phyloP scores from a whole-genome alignment of 64 coral and sea anemone species.

The Anthopleura sola region DNA sequence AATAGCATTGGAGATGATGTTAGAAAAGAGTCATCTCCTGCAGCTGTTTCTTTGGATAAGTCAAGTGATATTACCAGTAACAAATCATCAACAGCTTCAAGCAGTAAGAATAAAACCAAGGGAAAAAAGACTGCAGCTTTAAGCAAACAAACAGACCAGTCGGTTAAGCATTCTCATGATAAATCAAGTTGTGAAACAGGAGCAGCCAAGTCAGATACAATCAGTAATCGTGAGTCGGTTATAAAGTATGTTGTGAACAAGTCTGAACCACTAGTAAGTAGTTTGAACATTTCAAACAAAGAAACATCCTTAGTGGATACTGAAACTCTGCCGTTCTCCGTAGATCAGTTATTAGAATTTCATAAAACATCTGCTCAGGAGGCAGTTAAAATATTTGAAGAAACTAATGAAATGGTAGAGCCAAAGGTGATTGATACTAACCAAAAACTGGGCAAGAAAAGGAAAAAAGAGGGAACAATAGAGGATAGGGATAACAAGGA shows the following conservation, averaged over 20 bases:
- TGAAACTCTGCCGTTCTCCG: background rate
- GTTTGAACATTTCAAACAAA: background rate
- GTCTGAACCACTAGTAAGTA: background rate
- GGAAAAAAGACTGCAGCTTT: background rate
- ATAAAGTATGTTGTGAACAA: slow-evolving; percentile 11
- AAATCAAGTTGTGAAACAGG: background rate
- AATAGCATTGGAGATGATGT: background rate
- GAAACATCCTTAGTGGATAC: background rate
- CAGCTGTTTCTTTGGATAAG: background rate
- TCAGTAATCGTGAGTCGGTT: background rate
- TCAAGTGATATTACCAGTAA: background rate
- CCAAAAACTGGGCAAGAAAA: slow-evolving; percentile 22
- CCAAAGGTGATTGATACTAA: background rate
- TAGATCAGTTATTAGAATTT: slow-evolving; percentile 21
- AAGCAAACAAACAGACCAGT: background rate
- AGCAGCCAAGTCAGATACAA: background rate
- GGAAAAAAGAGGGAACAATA: background rate
- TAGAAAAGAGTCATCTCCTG: background rate
- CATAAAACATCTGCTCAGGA: slow-evolving; percentile 26
- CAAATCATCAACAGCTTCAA: background rate
- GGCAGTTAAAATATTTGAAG: slow-evolving; percentile 14
- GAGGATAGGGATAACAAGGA: background rate
- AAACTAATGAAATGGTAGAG: background rate
- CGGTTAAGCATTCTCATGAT: background rate
- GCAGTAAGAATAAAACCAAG: background rate